Base-by-base conservation (phyloP, 2,797 vertebrate genomes). In the Ara ararauna region DNA sequence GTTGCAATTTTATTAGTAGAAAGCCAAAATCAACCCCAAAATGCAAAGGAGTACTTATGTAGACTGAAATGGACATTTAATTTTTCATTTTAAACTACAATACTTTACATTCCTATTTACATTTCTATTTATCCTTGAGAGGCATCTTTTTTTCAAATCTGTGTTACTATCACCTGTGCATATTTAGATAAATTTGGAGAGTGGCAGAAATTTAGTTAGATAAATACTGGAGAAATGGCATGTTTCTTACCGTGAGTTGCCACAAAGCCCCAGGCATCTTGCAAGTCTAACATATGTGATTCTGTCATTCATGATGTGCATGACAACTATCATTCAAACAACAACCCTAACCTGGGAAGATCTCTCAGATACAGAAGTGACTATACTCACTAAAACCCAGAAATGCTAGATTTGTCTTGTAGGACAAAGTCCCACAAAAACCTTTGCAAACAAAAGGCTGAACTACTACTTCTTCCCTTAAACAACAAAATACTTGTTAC, bases 221-320 rank as follows among this genome's bases (percentile, higher is more conserved):
- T 34, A 58, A 47, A 65, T 32, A 32, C 45, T 38, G 8, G 7
- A 75, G 30, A 86, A 54, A 22, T 12, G 5, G 3, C 19, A 7
- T 4, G 22, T 38, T 89, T 64, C 34, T 81, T 45, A 48, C 2
- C 2, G 0, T 2, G 30, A 75, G n/a, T 29, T 88, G 32, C 42
- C 56, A 64, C 0, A 4, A 86, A 75, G 16, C 5, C 15, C 5
- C 70, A 54, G 22, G 4, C 56, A 64, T 36, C 90, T 18, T 47
- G 24, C 30, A 71, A n/a, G 30, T 47, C 18, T 61, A 54, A 74
- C 5, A 26, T 29, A 40, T 3, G 22, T 2, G 11, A 50, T 36
- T 9, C 15, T 70, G 20, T 22, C 8, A 0, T 50, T 81, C 7
- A 13, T 5, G 26, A 34, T 9, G 73, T 1, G 5, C 5, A 5